Evolutionary conservation across 2,113 vertebrate species (phyloP).

Genomic region (Smithornis capensis): DNA sequence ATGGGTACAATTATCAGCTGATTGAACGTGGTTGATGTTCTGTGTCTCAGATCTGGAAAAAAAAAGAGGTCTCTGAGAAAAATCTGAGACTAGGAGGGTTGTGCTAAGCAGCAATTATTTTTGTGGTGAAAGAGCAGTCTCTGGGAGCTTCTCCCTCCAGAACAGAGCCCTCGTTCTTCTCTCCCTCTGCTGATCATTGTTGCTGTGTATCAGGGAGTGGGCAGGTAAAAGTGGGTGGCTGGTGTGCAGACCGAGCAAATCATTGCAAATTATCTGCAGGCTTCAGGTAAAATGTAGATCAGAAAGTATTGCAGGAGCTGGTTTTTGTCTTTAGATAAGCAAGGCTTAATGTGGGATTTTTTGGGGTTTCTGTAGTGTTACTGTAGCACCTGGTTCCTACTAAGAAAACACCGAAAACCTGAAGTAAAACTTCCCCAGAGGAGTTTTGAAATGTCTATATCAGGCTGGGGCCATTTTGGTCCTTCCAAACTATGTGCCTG

Average conservation of each 20-base stretch:
- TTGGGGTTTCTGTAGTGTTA: background rate
- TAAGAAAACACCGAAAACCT: background rate
- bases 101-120: background rate
- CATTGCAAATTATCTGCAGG: slow-evolving; percentile 10
- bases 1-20: background rate
- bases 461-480: background rate
- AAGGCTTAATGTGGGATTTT: slow-evolving; percentile 7
- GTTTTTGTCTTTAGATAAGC: background rate
- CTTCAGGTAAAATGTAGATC: slow-evolving; percentile 11
- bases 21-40: background rate
- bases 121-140: background rate
- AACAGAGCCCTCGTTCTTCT: background rate
- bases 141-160: background rate
- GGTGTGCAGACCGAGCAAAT: background rate
- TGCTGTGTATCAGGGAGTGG: background rate
- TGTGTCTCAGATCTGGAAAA: background rate
- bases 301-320: background rate
- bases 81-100: background rate
- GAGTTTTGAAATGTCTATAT: background rate
- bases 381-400: background rate
- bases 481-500: background rate
- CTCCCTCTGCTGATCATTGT: background rate
- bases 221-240: background rate
- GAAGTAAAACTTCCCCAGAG: background rate
- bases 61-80: background rate